Evolutionary conservation across 2,797 vertebrate genomes (phyloP), one percentile per base, ranked within the genome.

Genomic region (Crocidura indochinensis): DNA sequence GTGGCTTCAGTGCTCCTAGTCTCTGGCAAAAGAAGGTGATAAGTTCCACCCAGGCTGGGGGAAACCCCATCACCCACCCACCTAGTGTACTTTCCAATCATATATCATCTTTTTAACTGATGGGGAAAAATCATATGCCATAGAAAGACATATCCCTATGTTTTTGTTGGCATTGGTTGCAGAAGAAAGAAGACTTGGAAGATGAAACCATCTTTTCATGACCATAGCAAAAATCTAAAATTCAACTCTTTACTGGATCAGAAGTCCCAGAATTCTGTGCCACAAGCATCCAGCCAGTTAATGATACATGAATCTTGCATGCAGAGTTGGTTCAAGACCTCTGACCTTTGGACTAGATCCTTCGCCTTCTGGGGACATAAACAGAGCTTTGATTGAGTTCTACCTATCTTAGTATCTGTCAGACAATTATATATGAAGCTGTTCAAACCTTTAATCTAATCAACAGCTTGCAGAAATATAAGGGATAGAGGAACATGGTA

Each of bases 41-140:
- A 0, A 14, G 46, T 46, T 62, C 47, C 82, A 31, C n/a, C 49
- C 72, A 65, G 65, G 19, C 47, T 44, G 24, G 46, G 76, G 67
- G 84, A 7, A 69, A 27, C 19, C 64, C 64, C 60, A 68, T 79
- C 78, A 81, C 51, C 10, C 51, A 51, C 51, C 10, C 51, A 51
- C 51, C 10, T 15, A 51, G 3, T 38, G 38, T 38, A 38, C 38
- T 5, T 38, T 5, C 10, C 51, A 51, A 10, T 10, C 51, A 51
- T 73, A n/a, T 6, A 51, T 71, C 64, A 79, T 84, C 88, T 68
- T 31, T 60, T 94, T 71, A 77, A 91, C 38, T 38, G 38, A 84
- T 62, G 83, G 51, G 27, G 86, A 93, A 87, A 92, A n/a, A 51
- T 26, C 56, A 24, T 29, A 1, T 44, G 8, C 56, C 65, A 65